Evolutionary conservation across 2,113 vertebrate genomes (phyloP).

Genomic region (Clarias macrocephalus): DNA sequence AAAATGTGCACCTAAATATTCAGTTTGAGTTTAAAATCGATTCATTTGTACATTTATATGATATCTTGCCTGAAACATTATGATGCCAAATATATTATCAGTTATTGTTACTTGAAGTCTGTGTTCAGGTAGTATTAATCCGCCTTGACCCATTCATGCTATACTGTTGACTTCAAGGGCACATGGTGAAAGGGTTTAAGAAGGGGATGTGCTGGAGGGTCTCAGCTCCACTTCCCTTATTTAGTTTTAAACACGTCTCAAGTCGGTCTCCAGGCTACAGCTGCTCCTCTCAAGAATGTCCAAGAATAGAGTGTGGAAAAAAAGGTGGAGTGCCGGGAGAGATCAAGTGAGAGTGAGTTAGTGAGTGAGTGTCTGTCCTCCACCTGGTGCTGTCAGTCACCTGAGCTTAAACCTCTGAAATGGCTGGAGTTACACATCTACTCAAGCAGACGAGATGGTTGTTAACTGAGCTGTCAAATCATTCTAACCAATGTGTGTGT

Average conservation of each 20-base stretch:
- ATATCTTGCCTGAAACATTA: not conserved
- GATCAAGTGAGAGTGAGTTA: slow-evolving; percentile 43
- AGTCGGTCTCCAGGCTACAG: slow-evolving; percentile 54
- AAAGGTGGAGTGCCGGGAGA: slow-evolving; percentile 43
- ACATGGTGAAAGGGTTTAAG: slow-evolving; percentile 8
- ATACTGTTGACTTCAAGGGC: not conserved
- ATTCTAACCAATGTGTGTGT: not conserved
- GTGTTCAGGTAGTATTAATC: not conserved
- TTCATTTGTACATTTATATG: not conserved
- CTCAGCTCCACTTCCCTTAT: slow-evolving; percentile 65
- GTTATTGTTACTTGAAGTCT: not conserved
- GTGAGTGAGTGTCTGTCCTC: slow-evolving; percentile 4
- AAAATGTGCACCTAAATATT: not conserved
- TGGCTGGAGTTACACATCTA: slow-evolving; percentile 47
- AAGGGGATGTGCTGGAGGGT: slow-evolving; percentile 15
- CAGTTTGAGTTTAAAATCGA: not conserved
- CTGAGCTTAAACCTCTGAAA: slow-evolving; percentile 26
- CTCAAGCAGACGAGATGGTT: slow-evolving; percentile 25
- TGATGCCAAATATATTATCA: not conserved
- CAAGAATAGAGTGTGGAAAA: slow-evolving; percentile 76
- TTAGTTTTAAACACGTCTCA: slow-evolving; percentile 63
- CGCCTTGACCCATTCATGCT: not conserved
- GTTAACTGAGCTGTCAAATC: slow-evolving; percentile 22
- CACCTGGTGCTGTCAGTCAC: slow-evolving; percentile 70
- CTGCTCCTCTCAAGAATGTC: slow-evolving; percentile 74